Percentiles rank a stretch among this genome's conserved stretches.
These are phyloP conservation scores for Mactra quadrangularis DNA, from an alignment of 1,140 invertebrate genomes.

Conservation along the genomic window DNA sequence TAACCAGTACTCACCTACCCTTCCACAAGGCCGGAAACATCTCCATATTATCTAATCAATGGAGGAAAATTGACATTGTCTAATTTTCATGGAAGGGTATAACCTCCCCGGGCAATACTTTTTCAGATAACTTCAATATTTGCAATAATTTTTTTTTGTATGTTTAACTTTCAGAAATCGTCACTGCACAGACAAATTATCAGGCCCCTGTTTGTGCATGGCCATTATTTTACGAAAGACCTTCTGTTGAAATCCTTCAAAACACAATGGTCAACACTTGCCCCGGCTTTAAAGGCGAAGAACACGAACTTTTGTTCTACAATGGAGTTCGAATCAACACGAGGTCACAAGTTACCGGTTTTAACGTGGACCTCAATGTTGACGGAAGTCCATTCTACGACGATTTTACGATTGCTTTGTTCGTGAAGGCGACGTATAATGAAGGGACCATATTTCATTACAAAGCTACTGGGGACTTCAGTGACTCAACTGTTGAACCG, in stretches of 20 bases:
- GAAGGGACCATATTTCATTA: conserved; percentile 14
- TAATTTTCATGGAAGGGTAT: too few relatives aligned
- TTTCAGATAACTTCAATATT: too few relatives aligned
- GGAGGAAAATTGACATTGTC: too few relatives aligned
- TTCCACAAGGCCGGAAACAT: too few relatives aligned
- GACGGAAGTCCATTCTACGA: too few relatives aligned
- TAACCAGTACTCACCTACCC: too few relatives aligned
- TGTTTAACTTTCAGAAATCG: not conserved
- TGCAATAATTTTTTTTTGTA: not conserved
- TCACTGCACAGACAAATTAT: too few relatives aligned
- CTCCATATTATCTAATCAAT: too few relatives aligned
- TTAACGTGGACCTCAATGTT: not conserved
- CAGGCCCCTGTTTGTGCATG: not conserved
- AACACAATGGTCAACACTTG: not conserved
- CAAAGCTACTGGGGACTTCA: not conserved
- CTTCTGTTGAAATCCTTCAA: not conserved
- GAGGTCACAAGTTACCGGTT: not conserved
- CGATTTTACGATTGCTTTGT: not conserved
- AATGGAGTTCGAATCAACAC: not conserved
- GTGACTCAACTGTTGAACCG: not conserved
- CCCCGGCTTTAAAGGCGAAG: not conserved
- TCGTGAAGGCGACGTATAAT: not conserved
- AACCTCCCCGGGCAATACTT: too few relatives aligned
- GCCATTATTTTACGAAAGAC: not conserved
- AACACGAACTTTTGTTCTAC: not conserved